Conservation (phyloP, 1,140 invertebrate genomes). For the Atta texana region DNA sequence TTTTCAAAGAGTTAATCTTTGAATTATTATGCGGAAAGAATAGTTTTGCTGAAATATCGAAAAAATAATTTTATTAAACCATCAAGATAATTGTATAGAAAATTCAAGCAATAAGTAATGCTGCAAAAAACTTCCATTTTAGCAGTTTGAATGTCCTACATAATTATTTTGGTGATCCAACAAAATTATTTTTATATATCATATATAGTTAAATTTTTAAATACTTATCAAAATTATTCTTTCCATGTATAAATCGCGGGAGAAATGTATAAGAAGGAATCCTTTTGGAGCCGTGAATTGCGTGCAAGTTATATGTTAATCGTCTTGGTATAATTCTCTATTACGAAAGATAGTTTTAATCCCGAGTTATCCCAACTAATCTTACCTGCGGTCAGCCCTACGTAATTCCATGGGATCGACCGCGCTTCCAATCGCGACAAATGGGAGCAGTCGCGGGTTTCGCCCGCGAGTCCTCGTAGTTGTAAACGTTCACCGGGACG, state of each 20-base stretch:
- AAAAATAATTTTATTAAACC: too few species aligned
- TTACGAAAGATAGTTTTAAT: slow-evolving; percentile 50
- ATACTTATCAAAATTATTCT: too few species aligned
- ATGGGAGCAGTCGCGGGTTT: slow-evolving; percentile 43
- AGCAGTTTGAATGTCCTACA: too few species aligned
- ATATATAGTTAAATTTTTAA: too few species aligned
- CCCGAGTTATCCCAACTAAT: slow-evolving; percentile 5
- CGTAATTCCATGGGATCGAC: slow-evolving; percentile 36
- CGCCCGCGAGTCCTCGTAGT: slow-evolving; percentile 37
- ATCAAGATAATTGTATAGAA: too few species aligned
- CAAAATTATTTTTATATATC: too few species aligned
- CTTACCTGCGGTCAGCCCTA: slow-evolving; percentile 18
- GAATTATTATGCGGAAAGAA: not conserved
- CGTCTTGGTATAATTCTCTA: slow-evolving; percentile 30
- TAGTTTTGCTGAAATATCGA: too few species aligned
- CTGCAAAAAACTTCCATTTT: too few species aligned
- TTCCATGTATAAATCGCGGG: too few species aligned
- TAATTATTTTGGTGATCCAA: too few species aligned
- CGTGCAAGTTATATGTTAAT: not conserved
- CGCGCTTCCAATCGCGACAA: slow-evolving; percentile 57
- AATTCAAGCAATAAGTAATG: too few species aligned
- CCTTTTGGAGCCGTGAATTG: not conserved
- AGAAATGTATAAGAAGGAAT: not conserved
- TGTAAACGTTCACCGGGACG: slow-evolving; percentile 57
- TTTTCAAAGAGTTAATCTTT: not conserved